phyloP scores from a whole-genome alignment of 1,140 invertebrate genomes.

The Manduca sexta region DNA sequence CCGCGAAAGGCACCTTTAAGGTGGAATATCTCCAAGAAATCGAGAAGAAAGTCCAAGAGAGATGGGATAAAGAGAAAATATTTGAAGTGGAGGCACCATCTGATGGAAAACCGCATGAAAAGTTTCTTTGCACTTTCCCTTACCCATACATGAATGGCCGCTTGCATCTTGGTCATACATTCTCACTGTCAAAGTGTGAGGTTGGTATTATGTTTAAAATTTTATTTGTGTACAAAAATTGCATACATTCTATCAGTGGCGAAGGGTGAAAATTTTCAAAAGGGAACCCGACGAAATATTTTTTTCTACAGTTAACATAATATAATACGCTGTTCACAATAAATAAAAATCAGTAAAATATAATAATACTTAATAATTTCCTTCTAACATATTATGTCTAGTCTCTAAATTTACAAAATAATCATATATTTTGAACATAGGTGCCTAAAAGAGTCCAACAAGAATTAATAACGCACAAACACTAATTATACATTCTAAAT shows the following conservation, averaged over 20 bases:
- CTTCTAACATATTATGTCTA: too few species aligned
- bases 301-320: too few species aligned
- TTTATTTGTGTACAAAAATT: neutral
- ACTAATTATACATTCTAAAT: too few species aligned
- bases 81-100: constrained; percentile 87
- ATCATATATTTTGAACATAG: too few species aligned
- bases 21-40: constrained; percentile 92
- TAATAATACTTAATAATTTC: too few species aligned
- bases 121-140: constrained; percentile 96
- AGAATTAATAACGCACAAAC: too few species aligned
- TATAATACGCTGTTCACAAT: too few species aligned
- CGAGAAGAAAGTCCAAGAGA: constrained; percentile 86
- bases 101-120: constrained; percentile 78
- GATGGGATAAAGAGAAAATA: constrained; percentile 86
- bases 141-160: constrained; percentile 99
- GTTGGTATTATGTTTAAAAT: constrained; percentile 46
- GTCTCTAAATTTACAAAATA: too few species aligned
- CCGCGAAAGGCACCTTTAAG: constrained; percentile 94
- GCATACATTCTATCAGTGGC: neutral
- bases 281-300: too few species aligned
- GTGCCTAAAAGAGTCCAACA: too few species aligned
- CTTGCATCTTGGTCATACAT: constrained; percentile 98
- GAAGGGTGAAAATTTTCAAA: too few species aligned
- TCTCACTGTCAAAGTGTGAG: constrained; percentile 97
- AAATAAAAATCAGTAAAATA: too few species aligned